Evolutionary conservation across 2,888 invertebrate genomes (phyloP), one percentile per base, ranked within the genome.

Genomic region (Acanthosepion esculentum): DNA sequence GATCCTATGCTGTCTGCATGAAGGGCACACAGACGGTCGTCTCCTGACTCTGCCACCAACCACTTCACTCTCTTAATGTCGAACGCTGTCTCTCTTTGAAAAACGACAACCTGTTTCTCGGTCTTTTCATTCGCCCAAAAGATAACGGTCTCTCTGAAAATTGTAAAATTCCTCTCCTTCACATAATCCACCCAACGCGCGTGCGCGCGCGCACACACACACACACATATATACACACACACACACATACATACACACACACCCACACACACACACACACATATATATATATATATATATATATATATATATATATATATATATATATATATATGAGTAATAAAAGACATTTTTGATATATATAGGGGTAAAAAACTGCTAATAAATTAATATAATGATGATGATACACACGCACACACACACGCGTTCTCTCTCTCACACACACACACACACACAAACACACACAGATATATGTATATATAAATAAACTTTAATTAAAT

Each of bases 161-260:
- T 12, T 10, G 78, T 33, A 78, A 78, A 33, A 78, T 12, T 23
- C 78, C n/a, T 78, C n/a, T 78, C n/a, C 33, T 78, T 78, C 78
- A 78, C 78, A 78, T 78, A 12, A 78, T 1, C n/a, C 33, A n/a
- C 15, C 12, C 12, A 15, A 64, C 64, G 26, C 7, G 7, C 64
- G 6, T 29, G 29, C 6, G 0, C 64, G 29, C 26, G 26, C 0
- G 26, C 7, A 7, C 26, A 4, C 26, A 64, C 26, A 8, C 41
- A 3, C 41, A 3, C 0, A 2, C 41, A 2, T 2, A 41, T 0
- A 53, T 0, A 15, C 53, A 2, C 0, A 10, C 20, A 4, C 20
- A 3, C 64, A 26, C 29, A 20, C 7, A 12, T 10, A n/a, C n/a
- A n/a, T 2, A n/a, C 1, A 78, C n/a, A 15, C 8, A 78, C 10